Percentiles rank a stretch among this genome's conserved stretches.
These are phyloP conservation scores for Mixornis gularis DNA, from an alignment of 2,113 vertebrate species.

Conservation along the genomic window DNA sequence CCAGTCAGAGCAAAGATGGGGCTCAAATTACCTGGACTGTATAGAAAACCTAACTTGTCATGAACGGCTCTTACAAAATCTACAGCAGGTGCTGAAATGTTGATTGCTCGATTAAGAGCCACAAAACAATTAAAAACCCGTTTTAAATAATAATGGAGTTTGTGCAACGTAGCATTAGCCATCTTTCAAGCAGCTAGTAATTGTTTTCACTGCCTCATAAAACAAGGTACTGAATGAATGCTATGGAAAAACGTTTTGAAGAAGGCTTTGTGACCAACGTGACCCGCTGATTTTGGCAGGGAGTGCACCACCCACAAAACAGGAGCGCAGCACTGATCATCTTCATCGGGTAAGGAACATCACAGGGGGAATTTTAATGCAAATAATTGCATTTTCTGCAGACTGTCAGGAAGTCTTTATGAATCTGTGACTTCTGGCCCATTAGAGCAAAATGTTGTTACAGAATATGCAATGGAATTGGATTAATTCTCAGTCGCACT, in stretches of 20 bases:
- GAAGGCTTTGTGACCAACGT: neutral
- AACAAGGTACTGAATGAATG: neutral
- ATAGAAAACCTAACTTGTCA: neutral
- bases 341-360: neutral
- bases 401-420: neutral
- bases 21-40: neutral
- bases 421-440: neutral
- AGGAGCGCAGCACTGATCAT: neutral
- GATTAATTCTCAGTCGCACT: neutral
- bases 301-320: neutral
- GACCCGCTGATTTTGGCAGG: neutral
- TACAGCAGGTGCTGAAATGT: neutral
- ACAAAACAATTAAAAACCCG: neutral
- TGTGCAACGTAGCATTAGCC: neutral
- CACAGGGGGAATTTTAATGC: neutral
- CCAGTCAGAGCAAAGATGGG: neutral
- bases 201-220: neutral
- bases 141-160: neutral
- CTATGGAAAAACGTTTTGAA: neutral
- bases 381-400: neutral
- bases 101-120: neutral
- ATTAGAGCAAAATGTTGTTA: neutral
- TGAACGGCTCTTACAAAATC: neutral
- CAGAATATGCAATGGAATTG: neutral
- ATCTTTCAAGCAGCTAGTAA: neutral